phyloP scores from a whole-genome alignment of 1,140 invertebrate genomes.

The Argopecten irradians region DNA sequence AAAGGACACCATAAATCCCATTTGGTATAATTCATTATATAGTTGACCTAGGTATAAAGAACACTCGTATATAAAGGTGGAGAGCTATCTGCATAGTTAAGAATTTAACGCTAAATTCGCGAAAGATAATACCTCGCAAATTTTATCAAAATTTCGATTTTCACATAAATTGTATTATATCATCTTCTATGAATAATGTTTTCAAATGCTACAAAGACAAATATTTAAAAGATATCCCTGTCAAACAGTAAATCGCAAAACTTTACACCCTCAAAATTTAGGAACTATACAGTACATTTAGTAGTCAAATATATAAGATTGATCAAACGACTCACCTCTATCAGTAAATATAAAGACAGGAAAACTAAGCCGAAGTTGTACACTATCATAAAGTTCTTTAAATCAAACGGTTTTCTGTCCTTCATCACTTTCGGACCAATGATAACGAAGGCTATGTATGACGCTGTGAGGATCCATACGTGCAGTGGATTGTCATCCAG shows the following conservation, averaged over 20 bases:
- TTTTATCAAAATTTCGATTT: too few relatives aligned
- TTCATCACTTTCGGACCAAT: slow-evolving; percentile 90
- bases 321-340: slow-evolving; percentile 66
- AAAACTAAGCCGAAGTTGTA: slow-evolving; percentile 92
- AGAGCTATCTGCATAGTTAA: too few relatives aligned
- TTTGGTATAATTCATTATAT: too few relatives aligned
- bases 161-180: background rate
- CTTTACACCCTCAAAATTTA: background rate
- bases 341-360: slow-evolving; percentile 86
- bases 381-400: slow-evolving; percentile 86
- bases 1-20: background rate
- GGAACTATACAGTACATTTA: background rate
- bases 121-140: too few relatives aligned
- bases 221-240: background rate
- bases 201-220: too few relatives aligned
- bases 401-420: slow-evolving; percentile 89
- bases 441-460: slow-evolving; percentile 76
- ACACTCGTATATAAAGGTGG: too few relatives aligned
- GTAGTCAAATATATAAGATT: background rate
- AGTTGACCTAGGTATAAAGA: too few relatives aligned
- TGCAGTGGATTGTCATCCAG: slow-evolving; percentile 75
- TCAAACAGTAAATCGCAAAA: background rate
- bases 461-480: slow-evolving; percentile 74
- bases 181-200: background rate
- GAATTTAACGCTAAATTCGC: too few relatives aligned